Percentiles rank a stretch among this genome's conserved stretches.
Evolutionary conservation across 2,888 invertebrate species (phyloP).

Genomic region (Pseudococcus jackbeardsleyi): DNA sequence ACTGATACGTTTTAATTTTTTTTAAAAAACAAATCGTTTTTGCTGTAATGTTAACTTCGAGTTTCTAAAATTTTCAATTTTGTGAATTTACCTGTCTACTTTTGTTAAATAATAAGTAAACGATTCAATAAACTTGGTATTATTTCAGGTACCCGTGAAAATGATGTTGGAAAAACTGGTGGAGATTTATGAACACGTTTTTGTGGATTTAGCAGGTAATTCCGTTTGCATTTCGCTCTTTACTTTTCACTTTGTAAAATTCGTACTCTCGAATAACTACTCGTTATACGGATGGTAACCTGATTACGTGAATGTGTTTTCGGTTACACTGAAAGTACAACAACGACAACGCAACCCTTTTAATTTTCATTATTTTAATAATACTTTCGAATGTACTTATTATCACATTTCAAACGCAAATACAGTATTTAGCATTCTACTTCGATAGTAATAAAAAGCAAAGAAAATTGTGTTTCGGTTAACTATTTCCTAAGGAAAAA

Average conservation of each 20-base stretch:
- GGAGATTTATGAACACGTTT: slow-evolving; percentile 51
- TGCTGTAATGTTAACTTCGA: too few relatives aligned
- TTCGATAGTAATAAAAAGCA: background rate
- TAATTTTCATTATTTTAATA: slow-evolving; percentile 48
- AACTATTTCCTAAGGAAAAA: background rate
- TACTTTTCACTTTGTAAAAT: background rate
- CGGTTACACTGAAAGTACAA: slow-evolving; percentile 25
- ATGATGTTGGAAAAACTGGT: background rate
- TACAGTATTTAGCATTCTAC: background rate
- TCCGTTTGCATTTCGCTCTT: background rate
- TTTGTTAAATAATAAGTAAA: too few relatives aligned
- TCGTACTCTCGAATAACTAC: background rate
- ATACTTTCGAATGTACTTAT: slow-evolving; percentile 30
- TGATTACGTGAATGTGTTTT: slow-evolving; percentile 17
- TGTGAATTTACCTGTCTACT: too few relatives aligned
- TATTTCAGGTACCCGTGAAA: background rate
- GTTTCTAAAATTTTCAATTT: too few relatives aligned
- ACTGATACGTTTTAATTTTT: too few relatives aligned
- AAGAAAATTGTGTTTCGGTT: background rate
- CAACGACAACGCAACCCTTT: slow-evolving; percentile 21
- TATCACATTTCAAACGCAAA: slow-evolving; percentile 9
- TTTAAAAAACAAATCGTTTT: too few relatives aligned
- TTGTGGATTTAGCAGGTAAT: slow-evolving; percentile 50
- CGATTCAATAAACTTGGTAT: too few relatives aligned
- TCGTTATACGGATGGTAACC: background rate